Base-by-base conservation (phyloP, 2,888 invertebrate genomes). In the Dryobotodes eremita region DNA sequence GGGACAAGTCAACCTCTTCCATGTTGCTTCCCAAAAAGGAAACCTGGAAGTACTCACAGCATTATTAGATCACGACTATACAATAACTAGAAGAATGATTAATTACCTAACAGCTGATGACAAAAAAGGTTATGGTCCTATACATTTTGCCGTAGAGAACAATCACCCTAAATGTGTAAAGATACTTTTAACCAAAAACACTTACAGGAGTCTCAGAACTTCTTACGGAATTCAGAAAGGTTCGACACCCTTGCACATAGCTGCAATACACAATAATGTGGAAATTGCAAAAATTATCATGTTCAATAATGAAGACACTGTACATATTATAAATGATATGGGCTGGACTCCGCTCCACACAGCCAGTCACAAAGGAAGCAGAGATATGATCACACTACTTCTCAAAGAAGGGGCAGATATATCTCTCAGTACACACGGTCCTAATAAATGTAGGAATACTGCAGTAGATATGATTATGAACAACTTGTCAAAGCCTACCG, bases 1-100 rank as follows among this genome's bases (percentile, higher is more conserved):
- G 6, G 91, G 91, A 26, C 88, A 92, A 70, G 89, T 91, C 26
- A 97, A 97, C 13, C 94, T 97, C 69, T 92, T 97, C 95, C 89
- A n/a, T 92, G 77, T 86, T 53, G 85, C 90, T 20, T 86, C 90
- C 65, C 96, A 95, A 89, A 91, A 93, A 78, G 97, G 97, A 2
- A 94, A 96, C 74, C 86, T 93, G n/a, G 95, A 96, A 23, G 96
- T 97, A 83, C 94, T 97, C 13, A 94, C 95, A 82, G 91, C 93
- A 26, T 92, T 97, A 53, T 86, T 97, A 50, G 92, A 93, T 89
- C 87, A 94, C 90, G 89, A 96, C 46, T 86, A 94, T 91, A 79
- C 89, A 23, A 80, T 94, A 10, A 90, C 93, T 0, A 85, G 88
- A 68, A 65, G 68, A 26, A 90, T 94, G 89, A 89, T 94, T 36